Evolutionary conservation across 1,140 invertebrate species (phyloP).

Genomic region (Drosophila pseudoobscura): DNA sequence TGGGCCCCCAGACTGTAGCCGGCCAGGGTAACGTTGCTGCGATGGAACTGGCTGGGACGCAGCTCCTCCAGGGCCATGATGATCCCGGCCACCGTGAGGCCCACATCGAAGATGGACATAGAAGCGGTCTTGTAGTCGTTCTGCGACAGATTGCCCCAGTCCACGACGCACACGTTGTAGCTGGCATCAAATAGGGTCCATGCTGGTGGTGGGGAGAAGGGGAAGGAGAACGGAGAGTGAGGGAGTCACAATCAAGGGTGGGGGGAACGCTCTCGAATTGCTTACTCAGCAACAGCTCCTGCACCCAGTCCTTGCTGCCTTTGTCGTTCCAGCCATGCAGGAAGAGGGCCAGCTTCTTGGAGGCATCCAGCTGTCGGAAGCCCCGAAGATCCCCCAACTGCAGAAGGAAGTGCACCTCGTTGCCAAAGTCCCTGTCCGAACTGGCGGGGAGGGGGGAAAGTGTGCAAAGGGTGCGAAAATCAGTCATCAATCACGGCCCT

Average conservation of each 20-base stretch:
- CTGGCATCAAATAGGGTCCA: conserved; percentile 68
- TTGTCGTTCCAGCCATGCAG: conserved; percentile 82
- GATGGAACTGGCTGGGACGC: conserved; percentile 77
- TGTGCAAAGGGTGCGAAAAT: no score
- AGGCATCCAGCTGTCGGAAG: conserved; percentile 63
- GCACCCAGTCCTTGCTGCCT: conserved; percentile 78
- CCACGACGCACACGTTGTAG: conserved; percentile 84
- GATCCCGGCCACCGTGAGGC: conserved; percentile 85
- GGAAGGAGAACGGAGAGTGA: neutral
- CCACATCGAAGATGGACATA: conserved; percentile 85
- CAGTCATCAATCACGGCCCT: no score
- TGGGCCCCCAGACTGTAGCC: conserved; percentile 96
- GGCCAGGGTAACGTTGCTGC: conserved; percentile 86
- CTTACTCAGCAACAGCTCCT: conserved; percentile 68
- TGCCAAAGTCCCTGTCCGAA: conserved; percentile 58
- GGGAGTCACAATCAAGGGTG: no score
- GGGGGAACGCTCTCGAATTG: neutral
- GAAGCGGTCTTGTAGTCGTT: conserved; percentile 83
- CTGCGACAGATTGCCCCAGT: conserved; percentile 87
- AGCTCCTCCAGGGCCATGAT: conserved; percentile 85
- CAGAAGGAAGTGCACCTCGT: conserved; percentile 68
- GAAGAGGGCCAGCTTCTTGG: conserved; percentile 71
- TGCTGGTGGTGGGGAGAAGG: conserved; percentile 30
- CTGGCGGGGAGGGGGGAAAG: conserved; percentile 13
- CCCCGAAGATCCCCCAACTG: conserved; percentile 72